Evolutionary conservation across 1,140 invertebrate species (phyloP).

Genomic region (Wasmannia auropunctata): DNA sequence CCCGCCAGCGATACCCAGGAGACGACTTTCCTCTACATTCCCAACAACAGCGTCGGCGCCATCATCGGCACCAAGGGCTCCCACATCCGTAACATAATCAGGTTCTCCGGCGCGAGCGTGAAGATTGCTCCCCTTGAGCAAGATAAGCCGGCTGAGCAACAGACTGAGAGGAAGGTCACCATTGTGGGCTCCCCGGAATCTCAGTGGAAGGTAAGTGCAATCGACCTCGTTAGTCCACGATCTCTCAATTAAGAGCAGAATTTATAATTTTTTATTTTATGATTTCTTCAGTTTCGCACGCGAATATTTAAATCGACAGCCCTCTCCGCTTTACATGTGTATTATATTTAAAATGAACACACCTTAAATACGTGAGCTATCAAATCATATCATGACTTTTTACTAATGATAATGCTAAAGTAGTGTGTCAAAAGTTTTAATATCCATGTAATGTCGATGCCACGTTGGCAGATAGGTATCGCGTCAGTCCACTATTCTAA

Average conservation of each 20-base stretch:
- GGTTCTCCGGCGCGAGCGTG: conserved; percentile 97
- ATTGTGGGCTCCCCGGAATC: conserved; percentile 97
- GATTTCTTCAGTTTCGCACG: background rate
- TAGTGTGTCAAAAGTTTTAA: background rate
- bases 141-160: conserved; percentile 90
- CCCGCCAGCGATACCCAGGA: conserved; percentile 89
- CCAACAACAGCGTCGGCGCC: conserved; percentile 98
- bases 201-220: conserved; percentile 94
- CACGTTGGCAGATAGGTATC: conserved; percentile 19
- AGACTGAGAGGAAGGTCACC: conserved; percentile 96
- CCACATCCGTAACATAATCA: conserved; percentile 98
- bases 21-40: conserved; percentile 97
- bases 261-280: background rate
- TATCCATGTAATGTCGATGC: background rate
- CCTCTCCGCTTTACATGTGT: background rate
- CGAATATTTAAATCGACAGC: background rate
- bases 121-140: conserved; percentile 95
- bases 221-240: background rate
- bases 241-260: background rate
- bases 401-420: background rate
- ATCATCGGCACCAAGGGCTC: conserved; percentile 99
- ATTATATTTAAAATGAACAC: background rate
- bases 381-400: background rate
- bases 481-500: background rate
- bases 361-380: background rate